Percentiles rank a stretch among this genome's conserved stretches.
phyloP scores from a whole-genome alignment of 2,888 invertebrate genomes.

The Miltochrista miniata region DNA sequence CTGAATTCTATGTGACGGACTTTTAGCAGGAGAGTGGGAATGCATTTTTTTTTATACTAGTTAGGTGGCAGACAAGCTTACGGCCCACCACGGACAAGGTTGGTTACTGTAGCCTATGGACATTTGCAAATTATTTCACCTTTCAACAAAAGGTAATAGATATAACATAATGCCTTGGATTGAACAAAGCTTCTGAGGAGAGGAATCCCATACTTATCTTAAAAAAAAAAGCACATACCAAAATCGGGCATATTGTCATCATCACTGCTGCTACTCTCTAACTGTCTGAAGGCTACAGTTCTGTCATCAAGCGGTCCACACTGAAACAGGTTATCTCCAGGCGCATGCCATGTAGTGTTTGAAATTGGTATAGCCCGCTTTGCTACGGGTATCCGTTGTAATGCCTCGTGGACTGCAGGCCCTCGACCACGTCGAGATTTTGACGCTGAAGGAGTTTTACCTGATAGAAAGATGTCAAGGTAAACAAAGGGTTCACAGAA shows the following conservation, averaged over 20 bases:
- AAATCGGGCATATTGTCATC: slow-evolving; percentile 74
- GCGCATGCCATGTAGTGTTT: slow-evolving; percentile 76
- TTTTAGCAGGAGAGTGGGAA: too few relatives aligned
- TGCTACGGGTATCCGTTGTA: slow-evolving; percentile 82
- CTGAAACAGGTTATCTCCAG: slow-evolving; percentile 72
- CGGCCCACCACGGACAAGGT: too few relatives aligned
- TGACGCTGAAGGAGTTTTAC: slow-evolving; percentile 51
- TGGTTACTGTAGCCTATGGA: too few relatives aligned
- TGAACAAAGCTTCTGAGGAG: too few relatives aligned
- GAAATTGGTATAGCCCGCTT: slow-evolving; percentile 58
- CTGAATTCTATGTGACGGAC: too few relatives aligned
- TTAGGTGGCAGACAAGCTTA: too few relatives aligned
- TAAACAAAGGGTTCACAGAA: too few relatives aligned
- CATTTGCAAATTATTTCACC: too few relatives aligned
- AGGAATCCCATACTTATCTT: too few relatives aligned
- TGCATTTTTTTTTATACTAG: too few relatives aligned
- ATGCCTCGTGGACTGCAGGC: slow-evolving; percentile 80
- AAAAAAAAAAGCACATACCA: slow-evolving; percentile 61
- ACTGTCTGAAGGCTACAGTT: slow-evolving; percentile 52
- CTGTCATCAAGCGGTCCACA: slow-evolving; percentile 69
- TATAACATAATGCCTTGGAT: too few relatives aligned
- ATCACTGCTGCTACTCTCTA: slow-evolving; percentile 74
- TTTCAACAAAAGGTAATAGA: too few relatives aligned
- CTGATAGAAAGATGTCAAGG: slow-evolving; percentile 31
- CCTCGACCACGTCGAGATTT: slow-evolving; percentile 72